Evolutionary conservation across 2,113 vertebrate genomes (phyloP), one percentile per base, ranked within the genome.

Genomic region (Brachionichthys hirsutus): DNA sequence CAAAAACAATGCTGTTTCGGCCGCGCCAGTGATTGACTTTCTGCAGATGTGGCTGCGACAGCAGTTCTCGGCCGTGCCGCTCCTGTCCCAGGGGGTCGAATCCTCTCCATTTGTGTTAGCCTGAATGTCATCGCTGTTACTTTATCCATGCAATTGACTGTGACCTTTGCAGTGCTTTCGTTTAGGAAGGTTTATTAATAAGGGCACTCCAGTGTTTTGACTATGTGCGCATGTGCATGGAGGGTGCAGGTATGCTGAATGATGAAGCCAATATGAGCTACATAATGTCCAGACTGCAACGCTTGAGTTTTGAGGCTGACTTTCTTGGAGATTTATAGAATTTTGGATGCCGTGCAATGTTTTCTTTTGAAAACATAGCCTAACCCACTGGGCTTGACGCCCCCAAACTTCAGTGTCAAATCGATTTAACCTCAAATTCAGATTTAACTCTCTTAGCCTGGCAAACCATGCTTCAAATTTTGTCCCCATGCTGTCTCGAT

Each of bases 1-100:
- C 80, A 84, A 71, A 84, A 82, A 75, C 80, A 74, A 74, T 72
- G 72, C 75, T 75, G 78, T 79, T 68, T 81, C 64, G 42, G 57
- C 65, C 62, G 66, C 77, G 77, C 84, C 79, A 43, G 50, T 73
- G 70, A 80, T 57, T 67, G 73, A 62, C 77, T 60, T 82, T 61
- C 74, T 66, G 73, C 68, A 73, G 68, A 73, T 52, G 62, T 51
- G 51, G 61, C 65, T 30, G 43, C 36, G 11, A 53, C 51, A 36
- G 59, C 18, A 10, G 42, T 59, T 70, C 77, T 70, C 70, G 42
- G 40, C 47, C 54, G 70, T 19, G 52, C 17, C 49, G 43, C 54
- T 24, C 12, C 16, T 14, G 6, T 62, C 70, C 73, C 64, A 9
- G 40, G 20, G 75, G 67, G 60, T 54, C 4, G 3, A 30, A 30